Evolutionary conservation across 1,140 invertebrate genomes (phyloP).

Genomic region (Mycetomoellerius zeteki): DNA sequence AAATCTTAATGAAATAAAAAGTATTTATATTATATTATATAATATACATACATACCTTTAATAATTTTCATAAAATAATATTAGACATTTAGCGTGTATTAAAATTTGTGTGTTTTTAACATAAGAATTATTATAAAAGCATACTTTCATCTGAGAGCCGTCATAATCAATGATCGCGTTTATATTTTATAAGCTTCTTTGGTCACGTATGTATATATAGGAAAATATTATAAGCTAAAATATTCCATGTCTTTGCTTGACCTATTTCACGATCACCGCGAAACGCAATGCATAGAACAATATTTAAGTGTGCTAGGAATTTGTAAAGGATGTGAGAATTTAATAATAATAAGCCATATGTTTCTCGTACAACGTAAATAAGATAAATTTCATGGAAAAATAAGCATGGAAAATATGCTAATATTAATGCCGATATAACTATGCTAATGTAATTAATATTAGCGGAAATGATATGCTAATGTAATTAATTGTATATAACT

Average conservation of each 20-base stretch:
- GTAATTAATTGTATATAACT: slow-evolving; percentile 14
- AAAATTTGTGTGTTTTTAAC: not conserved
- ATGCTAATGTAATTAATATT: not conserved
- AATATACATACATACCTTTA: not conserved
- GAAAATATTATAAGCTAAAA: slow-evolving; percentile 64
- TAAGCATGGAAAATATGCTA: not conserved
- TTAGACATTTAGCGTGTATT: not conserved
- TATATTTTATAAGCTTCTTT: slow-evolving; percentile 57
- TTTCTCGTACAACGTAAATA: not conserved
- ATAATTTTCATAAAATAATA: not conserved
- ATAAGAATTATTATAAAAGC: not conserved
- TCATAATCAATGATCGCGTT: slow-evolving; percentile 31
- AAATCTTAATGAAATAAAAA: not conserved
- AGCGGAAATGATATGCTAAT: not conserved
- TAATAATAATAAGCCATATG: slow-evolving; percentile 43
- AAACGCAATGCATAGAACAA: slow-evolving; percentile 63
- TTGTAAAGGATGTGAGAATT: slow-evolving; percentile 26
- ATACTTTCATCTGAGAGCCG: not conserved
- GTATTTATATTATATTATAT: not conserved
- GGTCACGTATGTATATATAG: slow-evolving; percentile 59
- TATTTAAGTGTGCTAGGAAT: slow-evolving; percentile 24
- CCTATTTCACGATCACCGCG: slow-evolving; percentile 80
- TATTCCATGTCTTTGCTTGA: slow-evolving; percentile 78
- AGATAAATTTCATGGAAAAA: slow-evolving; percentile 41
- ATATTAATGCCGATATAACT: not conserved